A percentile compares a stretch with the other conserved stretches of the same genome.
Evolutionary conservation across 1,140 invertebrate genomes (phyloP).

Genomic region (Cotesia typhae): DNA sequence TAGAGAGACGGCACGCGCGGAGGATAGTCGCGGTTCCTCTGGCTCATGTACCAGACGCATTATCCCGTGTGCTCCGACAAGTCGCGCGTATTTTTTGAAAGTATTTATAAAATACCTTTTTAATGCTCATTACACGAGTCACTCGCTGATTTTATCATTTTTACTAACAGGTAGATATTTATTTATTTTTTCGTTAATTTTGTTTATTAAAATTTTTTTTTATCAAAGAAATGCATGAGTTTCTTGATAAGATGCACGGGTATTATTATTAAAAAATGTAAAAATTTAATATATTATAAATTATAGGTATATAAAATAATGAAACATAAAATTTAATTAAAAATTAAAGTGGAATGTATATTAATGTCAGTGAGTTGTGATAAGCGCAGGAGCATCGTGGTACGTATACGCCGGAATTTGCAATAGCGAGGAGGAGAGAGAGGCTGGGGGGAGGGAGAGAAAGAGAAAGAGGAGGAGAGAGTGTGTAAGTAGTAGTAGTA

Average conservation of each 20-base stretch:
- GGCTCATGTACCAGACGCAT: slow-evolving; percentile 39
- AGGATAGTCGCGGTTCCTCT: slow-evolving; percentile 43
- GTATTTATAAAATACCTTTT: slow-evolving; percentile 2
- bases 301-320: too few species aligned
- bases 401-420: slow-evolving; percentile 31
- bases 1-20: slow-evolving; percentile 38
- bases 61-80: slow-evolving; percentile 27
- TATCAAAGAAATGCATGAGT: too few species aligned
- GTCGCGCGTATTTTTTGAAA: slow-evolving; percentile 12
- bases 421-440: slow-evolving; percentile 26
- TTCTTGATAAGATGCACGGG: too few species aligned
- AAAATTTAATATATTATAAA: not conserved
- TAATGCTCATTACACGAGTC: not conserved
- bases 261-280: not conserved
- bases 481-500: not conserved
- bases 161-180: not conserved
- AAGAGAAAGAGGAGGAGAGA: slow-evolving; percentile 11
- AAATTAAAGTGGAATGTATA: slow-evolving; percentile 26
- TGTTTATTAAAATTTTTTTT: not conserved
- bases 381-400: slow-evolving; percentile 32
- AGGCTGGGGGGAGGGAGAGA: slow-evolving; percentile 1
- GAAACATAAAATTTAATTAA: not conserved
- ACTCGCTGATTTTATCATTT: not conserved
- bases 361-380: slow-evolving; percentile 31
- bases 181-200: not conserved